These are phyloP conservation scores for Callimorpha dominula DNA, from an alignment of 2,888 invertebrate genomes.

Conservation along the genomic window DNA sequence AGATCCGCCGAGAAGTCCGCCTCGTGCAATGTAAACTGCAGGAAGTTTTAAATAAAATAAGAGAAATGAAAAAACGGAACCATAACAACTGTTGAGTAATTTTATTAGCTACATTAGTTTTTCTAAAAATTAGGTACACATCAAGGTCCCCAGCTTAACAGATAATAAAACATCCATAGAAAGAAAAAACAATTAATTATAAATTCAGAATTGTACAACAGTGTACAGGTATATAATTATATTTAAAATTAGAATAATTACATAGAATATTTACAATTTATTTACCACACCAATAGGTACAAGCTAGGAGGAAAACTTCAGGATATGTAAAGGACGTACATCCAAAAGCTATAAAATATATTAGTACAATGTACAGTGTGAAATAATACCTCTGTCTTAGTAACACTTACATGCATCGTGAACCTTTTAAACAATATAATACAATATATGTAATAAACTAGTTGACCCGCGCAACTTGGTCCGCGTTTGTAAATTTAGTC, in stretches of 20 bases:
- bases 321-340: constrained; percentile 43
- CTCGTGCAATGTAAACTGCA: too few relatives aligned
- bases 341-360: constrained; percentile 28
- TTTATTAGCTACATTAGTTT: constrained; percentile 6
- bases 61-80: neutral
- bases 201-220: constrained; percentile 34
- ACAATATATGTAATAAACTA: too few relatives aligned
- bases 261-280: constrained; percentile 45
- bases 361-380: constrained; percentile 22
- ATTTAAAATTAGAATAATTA: constrained; percentile 35
- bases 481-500: too few relatives aligned
- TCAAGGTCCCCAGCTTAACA: neutral
- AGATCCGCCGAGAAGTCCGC: too few relatives aligned
- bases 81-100: constrained; percentile 14
- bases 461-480: too few relatives aligned
- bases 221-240: constrained; percentile 29
- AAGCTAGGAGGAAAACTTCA: constrained; percentile 43
- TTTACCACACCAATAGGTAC: constrained; percentile 24
- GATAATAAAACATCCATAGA: constrained; percentile 29
- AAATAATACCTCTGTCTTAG: constrained; percentile 26
- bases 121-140: neutral
- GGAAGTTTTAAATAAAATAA: too few relatives aligned
- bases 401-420: too few relatives aligned
- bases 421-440: too few relatives aligned
- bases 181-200: constrained; percentile 22